Base-by-base conservation (phyloP, 2,888 invertebrate species). In the Lobophora halterata region DNA sequence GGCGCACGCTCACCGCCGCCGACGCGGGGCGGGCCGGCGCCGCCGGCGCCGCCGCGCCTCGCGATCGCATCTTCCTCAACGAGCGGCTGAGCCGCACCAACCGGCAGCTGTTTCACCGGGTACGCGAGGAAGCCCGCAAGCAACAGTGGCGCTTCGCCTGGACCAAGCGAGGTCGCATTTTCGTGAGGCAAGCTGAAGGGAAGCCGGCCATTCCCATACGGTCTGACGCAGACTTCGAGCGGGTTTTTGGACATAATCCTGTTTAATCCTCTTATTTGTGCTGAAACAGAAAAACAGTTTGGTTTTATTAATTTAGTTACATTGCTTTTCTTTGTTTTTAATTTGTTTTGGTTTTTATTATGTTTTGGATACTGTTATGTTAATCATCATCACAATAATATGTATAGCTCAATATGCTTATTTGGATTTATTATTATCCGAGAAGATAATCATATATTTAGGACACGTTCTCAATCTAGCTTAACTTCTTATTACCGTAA, bases 181-280 rank as follows among this genome's bases (percentile, higher is more conserved):
- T 8, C 9, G 13, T 10, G 3, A 11, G 26, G n/a, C 33, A 33
- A 9, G 20, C 25, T 3, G 33, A 33, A 0, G 33, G 33, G 7
- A 33, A 33, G 11, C 26, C 10, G 7, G 26, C 7, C 6, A n/a
- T n/a, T 8, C 17, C 6, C 3, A n/a, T 32, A 3, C 23, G 31
- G 6, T 9, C 31, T 1, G 17, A 11, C 3, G 31, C n/a, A 3
- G 31, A 32, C n/a, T 3, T 32, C 1, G n/a, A 2, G 6, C 31
- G 16, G 16, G n/a, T n/a, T n/a, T 1, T 45, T 23, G 47, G 41
- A 35, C n/a, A 18, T 53, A n/a, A 46, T 46, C 20, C 20, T 48
- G 12, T 24, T 19, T 8, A 53, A 53, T 31, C 43, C 47, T n/a
- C n/a, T n/a, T n/a, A n/a, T n/a, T n/a, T n/a, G n/a, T n/a, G n/a